Evolutionary conservation across 2,888 invertebrate species (phyloP), one percentile per base, ranked within the genome.

Genomic region (Tetramorium bicarinatum): DNA sequence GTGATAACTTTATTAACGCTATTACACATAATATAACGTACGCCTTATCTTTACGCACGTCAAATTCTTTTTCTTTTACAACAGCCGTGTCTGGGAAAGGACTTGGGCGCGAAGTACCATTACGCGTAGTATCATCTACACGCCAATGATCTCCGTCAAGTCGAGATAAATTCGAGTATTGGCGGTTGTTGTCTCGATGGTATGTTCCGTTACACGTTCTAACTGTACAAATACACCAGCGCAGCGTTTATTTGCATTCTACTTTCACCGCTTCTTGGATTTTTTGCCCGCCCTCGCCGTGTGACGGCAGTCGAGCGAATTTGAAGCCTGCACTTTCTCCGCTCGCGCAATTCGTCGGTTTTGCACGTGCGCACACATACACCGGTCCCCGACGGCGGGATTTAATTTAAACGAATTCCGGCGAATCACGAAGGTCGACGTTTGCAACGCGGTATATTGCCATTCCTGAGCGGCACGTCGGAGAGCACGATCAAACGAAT

Each of bases 401-500:
- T 90, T 91, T 91, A 85, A 91, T 91, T 91, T 87, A 87, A 89
- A 86, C 83, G 91, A 90, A 90, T 90, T 90, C 90, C 90, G 41
- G 82, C 71, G 84, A 87, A 88, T 90, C 90, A 91, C 85, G 74
- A 62, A 85, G 79, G 85, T 77, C 85, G 86, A 87, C 88, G 88
- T 85, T 69, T 83, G 83, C 87, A 85, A 87, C 87, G 86, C 83
- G 83, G 75, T 88, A 89, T 90, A 90, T 90, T 90, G 90, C 91
- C 90, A 90, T 90, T 90, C 90, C 90, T 88, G 87, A 80, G 83
- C 80, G 87, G 69, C 86, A 82, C 83, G 81, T 85, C 87, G 86
- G 49, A n/a, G 72, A 77, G 71, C 72, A 54, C 87, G 89, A 87
- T 89, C 87, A 85, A 86, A 87, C 90, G 87, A 77, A 84, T 38